Evolutionary conservation across 2,113 vertebrate species (phyloP), one percentile per base, ranked within the genome.

Genomic region (Hemichromis elongatus): DNA sequence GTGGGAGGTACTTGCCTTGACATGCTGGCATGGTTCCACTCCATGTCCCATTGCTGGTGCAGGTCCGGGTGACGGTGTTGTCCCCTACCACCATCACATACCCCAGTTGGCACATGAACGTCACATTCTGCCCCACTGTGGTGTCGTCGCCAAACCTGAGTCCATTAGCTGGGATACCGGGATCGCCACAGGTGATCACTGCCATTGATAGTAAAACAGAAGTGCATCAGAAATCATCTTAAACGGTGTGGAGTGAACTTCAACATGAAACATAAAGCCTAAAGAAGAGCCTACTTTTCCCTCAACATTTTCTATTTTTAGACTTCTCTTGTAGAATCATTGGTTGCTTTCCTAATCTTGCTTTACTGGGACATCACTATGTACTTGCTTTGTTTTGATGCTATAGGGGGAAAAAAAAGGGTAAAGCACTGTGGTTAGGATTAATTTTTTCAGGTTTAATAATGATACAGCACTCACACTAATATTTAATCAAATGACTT

Each of bases 121-220:
- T 97, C 90, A 99, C 96, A 68, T 99, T 99, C 91, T 98, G 97
- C 87, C 97, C 97, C 93, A 99, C 97, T 2, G 97, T 97, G 91
- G 97, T 95, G 91, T 97, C 97, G 50, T 99, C 98, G 26, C 98
- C 98, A 1, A 97, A 96, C 93, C 97, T 95, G 66, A 99, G 94
- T 52, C 98, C 98, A 13, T 97, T 99, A 30, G 97, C 98, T 54
- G 98, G 97, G 52, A 97, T 83, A n/a, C 98, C 98, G 53, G 98
- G 98, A 90, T 99, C 97, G 59, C 97, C 96, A 91, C 99, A 99
- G 87, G 96, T 98, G 92, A 99, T 99, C 93, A 99, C 99, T 99
- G 91, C 47, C 80, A 90, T 77, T 8, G 28, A 42, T 7, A n/a
- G 28, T 55, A 10, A 85, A 45, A 88, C 21, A 82, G 1, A 53